Evolutionary conservation across 1,140 invertebrate species (phyloP).

Genomic region (Plectrocnemia conspersa): DNA sequence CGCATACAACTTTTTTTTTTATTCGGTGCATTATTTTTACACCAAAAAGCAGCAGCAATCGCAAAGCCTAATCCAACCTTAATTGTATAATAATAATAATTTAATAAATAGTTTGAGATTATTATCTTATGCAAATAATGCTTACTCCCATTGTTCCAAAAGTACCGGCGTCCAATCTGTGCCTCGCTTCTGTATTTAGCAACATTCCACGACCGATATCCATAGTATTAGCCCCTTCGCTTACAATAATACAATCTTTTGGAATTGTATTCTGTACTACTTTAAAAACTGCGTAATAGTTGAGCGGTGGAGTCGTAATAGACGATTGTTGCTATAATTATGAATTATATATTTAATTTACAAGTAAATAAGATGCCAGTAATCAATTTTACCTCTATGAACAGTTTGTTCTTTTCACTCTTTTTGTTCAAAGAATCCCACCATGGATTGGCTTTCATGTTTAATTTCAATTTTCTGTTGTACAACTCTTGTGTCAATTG

Average conservation of each 20-base stretch:
- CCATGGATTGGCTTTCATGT: slow-evolving; percentile 49
- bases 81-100: slow-evolving; percentile 4
- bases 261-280: slow-evolving; percentile 70
- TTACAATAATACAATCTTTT: slow-evolving; percentile 86
- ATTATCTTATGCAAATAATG: neutral
- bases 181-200: slow-evolving; percentile 73
- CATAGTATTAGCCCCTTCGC: slow-evolving; percentile 98
- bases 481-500: slow-evolving; percentile 57
- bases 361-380: slow-evolving; percentile 49
- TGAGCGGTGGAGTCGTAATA: slow-evolving; percentile 65
- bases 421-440: slow-evolving; percentile 56
- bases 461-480: slow-evolving; percentile 51
- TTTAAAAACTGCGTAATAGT: slow-evolving; percentile 90
- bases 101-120: neutral
- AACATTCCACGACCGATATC: slow-evolving; percentile 91
- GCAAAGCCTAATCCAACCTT: slow-evolving; percentile 86
- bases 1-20: slow-evolving; percentile 82
- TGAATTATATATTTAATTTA: slow-evolving; percentile 1
- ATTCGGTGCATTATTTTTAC: slow-evolving; percentile 69
- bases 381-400: slow-evolving; percentile 48
- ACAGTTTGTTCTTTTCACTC: slow-evolving; percentile 56
- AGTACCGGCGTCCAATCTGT: slow-evolving; percentile 84
- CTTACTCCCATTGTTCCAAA: slow-evolving; percentile 93
- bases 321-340: slow-evolving; percentile 32
- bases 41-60: slow-evolving; percentile 86